These are phyloP conservation scores for Gavia stellata DNA, from an alignment of 2,113 vertebrate genomes.

Conservation along the genomic window DNA sequence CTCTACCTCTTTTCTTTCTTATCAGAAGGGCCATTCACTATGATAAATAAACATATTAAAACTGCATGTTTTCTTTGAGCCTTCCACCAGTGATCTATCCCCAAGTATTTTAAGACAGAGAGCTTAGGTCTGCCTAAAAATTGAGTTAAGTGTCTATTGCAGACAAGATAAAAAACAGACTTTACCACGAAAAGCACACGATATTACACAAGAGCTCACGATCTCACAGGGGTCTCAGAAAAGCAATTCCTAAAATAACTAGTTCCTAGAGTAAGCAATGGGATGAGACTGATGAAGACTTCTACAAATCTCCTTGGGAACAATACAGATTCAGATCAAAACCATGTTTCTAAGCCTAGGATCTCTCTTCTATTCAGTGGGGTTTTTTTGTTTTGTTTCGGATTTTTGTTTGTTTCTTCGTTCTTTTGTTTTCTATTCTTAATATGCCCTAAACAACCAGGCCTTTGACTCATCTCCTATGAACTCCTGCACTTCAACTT, in stretches of 20 bases:
- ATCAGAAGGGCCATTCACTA: background rate
- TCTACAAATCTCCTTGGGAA: background rate
- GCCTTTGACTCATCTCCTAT: background rate
- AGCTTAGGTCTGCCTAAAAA: background rate
- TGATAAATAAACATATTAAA: background rate
- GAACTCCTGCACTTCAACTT: background rate
- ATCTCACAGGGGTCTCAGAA: background rate
- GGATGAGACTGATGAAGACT: background rate
- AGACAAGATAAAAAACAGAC: background rate
- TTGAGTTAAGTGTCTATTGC: background rate
- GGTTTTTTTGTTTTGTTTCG: background rate
- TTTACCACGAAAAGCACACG: background rate
- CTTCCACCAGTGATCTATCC: background rate
- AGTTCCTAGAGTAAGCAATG: background rate
- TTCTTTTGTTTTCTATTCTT: background rate
- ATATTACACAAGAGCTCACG: background rate
- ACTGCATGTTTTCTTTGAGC: background rate
- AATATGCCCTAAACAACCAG: background rate
- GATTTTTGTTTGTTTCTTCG: background rate
- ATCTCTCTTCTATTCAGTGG: background rate
- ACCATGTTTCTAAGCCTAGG: background rate
- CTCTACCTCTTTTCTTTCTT: background rate
- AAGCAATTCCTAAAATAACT: conserved; percentile 2
- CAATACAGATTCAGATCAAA: background rate
- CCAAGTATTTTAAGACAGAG: background rate